Evolutionary conservation across 2,113 vertebrate species (phyloP), one percentile per base, ranked within the genome.

Genomic region (Picathartes gymnocephalus): DNA sequence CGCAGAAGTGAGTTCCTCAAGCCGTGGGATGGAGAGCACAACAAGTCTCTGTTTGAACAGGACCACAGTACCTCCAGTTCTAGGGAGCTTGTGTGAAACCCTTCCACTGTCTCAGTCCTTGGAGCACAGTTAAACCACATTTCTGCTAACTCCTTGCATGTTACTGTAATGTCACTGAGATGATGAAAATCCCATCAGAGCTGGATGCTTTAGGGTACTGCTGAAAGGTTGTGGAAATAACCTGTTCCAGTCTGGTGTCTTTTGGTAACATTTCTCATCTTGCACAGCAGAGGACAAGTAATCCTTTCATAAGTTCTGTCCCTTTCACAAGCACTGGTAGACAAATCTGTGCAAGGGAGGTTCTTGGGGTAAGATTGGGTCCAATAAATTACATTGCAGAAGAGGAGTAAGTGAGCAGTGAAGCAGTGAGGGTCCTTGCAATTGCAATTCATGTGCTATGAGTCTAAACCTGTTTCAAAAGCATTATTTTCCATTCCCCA

Each of bases 141-240:
- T 21, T 37, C 31, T 47, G n/a, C 22, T 53, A 37, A 81, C 9
- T 81, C 31, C 28, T 81, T 0, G 0, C 22, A 6, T 19, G 3
- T 66, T 66, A 33, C 20, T 45, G 54, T n/a, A 15, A 20, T 35
- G 11, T 60, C 45, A 44, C 31, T 89, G 62, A 45, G 19, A 10
- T 70, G 16, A 28, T 57, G 35, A 45, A 77, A 92, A 50, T 77
- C 15, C 15, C n/a, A 18, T 65, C 22, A 10, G 69, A 80, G 56
- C 22, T 72, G 35, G 25, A 42, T 82, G 22, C 22, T 54, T 84
- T 33, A 57, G 30, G 18, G 19, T 25, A 40, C 42, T 74, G n/a
- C 33, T 53, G 30, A 73, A 83, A 65, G 4, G 2, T 33, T 83
- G 15, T 45, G 47, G 40, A 70, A 83, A 11, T 47, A 62, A 19